Evolutionary conservation across 2,888 invertebrate species (phyloP), one percentile per base, ranked within the genome.

Genomic region (Endotricha flammealis): DNA sequence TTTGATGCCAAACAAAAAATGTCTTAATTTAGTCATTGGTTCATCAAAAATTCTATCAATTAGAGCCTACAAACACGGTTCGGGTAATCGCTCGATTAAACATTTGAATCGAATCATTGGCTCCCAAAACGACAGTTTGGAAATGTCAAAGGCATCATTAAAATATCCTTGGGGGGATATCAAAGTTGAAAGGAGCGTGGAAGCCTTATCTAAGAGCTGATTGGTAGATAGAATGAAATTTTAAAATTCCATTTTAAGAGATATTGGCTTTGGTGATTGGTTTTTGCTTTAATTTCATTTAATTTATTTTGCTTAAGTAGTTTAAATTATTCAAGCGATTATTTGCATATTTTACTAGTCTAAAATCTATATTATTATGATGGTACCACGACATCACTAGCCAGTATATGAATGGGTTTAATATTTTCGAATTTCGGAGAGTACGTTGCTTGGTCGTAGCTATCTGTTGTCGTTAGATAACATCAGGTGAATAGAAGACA

Each of bases 91-190:
- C 50, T 54, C 61, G 59, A 63, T 66, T 65, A 62, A 53, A 57
- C 56, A 59, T 59, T 53, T 50, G 58, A 59, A 65, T 61, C 58
- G 55, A 68, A 64, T 68, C 64, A 64, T 48, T 49, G 48, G 41
- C 50, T 44, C 50, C 49, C 47, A 54, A 61, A 64, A 53, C 54
- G 62, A 44, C 53, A 54, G 58, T 58, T 20, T 65, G 57, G 44
- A 50, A 42, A 61, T 64, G 66, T 64, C 65, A 69, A 68, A 69
- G 62, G 54, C 51, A 52, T 66, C 64, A 64, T 74, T 74, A 70
- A 66, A 70, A 68, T 60, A 54, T 66, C 51, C 55, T 20, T 55
- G 37, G 41, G 47, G 50, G 53, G 54, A 61, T 59, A 62, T 67
- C 63, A 61, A 67, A 65, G 65, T 59, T 55, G 53, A 56, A 66